Evolutionary conservation across 2,797 vertebrate genomes (phyloP).

Genomic region (Hemibagrus guttatus): DNA sequence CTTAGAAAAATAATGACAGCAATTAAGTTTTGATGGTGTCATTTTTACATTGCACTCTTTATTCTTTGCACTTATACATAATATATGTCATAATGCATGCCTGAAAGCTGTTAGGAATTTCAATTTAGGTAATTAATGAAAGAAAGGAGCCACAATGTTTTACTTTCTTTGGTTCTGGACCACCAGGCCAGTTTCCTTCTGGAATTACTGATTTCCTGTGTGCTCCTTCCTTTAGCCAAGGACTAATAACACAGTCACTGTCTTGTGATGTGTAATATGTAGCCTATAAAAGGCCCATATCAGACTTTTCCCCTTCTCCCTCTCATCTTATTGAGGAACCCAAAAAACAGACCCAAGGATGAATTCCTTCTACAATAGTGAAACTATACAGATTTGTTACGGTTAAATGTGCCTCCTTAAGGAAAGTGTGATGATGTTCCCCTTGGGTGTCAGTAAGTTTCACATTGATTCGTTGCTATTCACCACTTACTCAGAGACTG

Average conservation of each 20-base stretch:
- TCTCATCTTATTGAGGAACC: background rate
- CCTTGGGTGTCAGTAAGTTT: background rate
- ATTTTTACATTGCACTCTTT: background rate
- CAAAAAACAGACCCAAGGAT: background rate
- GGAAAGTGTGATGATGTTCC: background rate
- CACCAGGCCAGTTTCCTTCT: slow-evolving; percentile 1
- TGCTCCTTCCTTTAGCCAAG: background rate
- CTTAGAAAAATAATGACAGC: background rate
- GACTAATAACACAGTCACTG: background rate
- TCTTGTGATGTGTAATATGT: background rate
- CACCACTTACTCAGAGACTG: background rate
- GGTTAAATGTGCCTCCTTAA: background rate
- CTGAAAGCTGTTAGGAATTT: background rate
- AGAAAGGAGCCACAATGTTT: background rate
- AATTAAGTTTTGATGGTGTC: background rate
- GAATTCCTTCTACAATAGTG: no score
- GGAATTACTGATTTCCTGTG: background rate
- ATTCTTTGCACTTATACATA: background rate
- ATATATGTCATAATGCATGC: background rate
- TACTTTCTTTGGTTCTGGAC: background rate
- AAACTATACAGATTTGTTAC: no score
- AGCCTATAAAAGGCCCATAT: background rate
- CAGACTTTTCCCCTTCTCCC: background rate
- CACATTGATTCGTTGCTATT: background rate
- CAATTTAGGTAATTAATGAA: background rate